Evolutionary conservation across 2,888 invertebrate species (phyloP), one percentile per base, ranked within the genome.

Genomic region (Ariolimax columbianus): DNA sequence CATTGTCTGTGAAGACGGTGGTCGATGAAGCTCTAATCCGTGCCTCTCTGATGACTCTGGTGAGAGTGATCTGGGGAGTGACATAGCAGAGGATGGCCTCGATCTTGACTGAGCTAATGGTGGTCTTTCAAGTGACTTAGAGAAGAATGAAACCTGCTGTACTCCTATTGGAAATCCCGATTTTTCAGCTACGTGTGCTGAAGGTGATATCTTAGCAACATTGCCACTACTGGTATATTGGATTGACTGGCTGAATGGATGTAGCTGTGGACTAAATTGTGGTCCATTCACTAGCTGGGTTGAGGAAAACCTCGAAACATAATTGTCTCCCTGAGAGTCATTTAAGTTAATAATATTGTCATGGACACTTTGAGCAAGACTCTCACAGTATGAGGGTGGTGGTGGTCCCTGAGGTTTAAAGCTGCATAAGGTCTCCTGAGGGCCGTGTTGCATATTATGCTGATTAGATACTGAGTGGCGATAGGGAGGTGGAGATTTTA

Each of bases 391-490:
- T n/a, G 78, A 78, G 0, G 40, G 77, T 63, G 55, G 72, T 2
- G 75, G 40, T 26, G n/a, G 40, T 78, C 78, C 78, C 78, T 78
- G 78, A 78, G 78, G 17, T 66, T 55, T 55, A 19, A 59, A 55
- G 36, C 55, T 77, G 55, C 55, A 51, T 77, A 77, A 33, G 55
- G 77, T 19, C 36, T 77, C 36, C 26, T 33, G 77, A 55, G 59
- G 26, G 23, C 55, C n/a, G n/a, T n/a, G 23, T 30, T 78, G 78
- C 66, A 59, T 43, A 63, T 38, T 78, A 38, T 78, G 40, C 63
- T 55, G 78, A 40, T 63, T 63, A 43, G 38, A 66, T 38, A 78
- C n/a, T 40, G 59, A 38, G 11, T 66, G n/a, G 26, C 26, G 78
- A 40, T 78, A 66, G n/a, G 59, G 19, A 43, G 78, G 78, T 38